Evolutionary conservation across 2,113 vertebrate genomes (phyloP).

Genomic region (Piaya cayana): DNA sequence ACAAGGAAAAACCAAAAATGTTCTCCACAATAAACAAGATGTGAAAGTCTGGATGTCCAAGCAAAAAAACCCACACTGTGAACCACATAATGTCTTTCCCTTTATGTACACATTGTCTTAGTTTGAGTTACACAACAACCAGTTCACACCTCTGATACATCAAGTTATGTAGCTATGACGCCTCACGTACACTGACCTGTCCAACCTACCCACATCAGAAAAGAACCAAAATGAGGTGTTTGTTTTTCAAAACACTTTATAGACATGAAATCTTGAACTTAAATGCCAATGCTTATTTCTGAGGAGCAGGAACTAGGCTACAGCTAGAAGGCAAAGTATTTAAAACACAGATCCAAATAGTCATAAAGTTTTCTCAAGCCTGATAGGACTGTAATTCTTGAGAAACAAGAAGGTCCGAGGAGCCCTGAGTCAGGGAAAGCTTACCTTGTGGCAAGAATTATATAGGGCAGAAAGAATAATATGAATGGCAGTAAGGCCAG

Average conservation of each 20-base stretch:
- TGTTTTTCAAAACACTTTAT: not conserved
- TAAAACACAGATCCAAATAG: not conserved
- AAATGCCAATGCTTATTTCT: not conserved
- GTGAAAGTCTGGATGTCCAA: not conserved
- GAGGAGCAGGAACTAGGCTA: not conserved
- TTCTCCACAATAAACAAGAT: not conserved
- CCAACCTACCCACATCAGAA: not conserved
- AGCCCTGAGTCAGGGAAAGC: not conserved
- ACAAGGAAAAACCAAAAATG: not conserved
- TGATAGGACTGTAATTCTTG: not conserved
- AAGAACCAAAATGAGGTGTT: not conserved
- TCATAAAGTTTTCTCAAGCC: not conserved
- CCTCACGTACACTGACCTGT: too few relatives aligned
- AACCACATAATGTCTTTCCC: not conserved
- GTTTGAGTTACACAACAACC: rapidly evolving
- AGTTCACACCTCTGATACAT: not conserved
- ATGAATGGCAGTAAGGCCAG: not conserved
- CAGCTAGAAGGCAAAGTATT: not conserved
- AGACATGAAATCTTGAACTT: not conserved
- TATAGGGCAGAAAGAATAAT: not conserved
- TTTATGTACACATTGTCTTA: not conserved
- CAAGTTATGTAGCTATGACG: not conserved
- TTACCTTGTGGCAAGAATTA: not conserved
- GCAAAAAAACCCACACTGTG: not conserved
- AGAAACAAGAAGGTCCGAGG: not conserved